Evolutionary conservation across 1,140 invertebrate genomes (phyloP).

Genomic region (Pomacea maculata): DNA sequence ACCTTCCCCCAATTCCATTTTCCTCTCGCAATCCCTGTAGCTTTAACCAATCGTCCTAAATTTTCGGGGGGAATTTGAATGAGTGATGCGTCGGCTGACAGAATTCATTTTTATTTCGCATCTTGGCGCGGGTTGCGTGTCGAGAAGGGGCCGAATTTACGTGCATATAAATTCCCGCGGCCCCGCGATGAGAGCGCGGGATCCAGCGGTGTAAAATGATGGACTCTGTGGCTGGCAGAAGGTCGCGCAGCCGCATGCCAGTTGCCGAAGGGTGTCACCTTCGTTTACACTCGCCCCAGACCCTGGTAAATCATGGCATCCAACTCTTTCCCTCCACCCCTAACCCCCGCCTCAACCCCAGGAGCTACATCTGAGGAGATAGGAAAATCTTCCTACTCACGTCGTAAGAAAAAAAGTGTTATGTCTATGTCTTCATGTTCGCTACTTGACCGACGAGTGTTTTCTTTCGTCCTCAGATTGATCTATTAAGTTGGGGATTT

Average conservation of each 20-base stretch:
- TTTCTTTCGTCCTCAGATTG: too few relatives aligned
- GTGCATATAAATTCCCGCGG: constrained; percentile 20
- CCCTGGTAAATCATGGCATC: constrained; percentile 11
- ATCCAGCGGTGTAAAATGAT: constrained; percentile 19
- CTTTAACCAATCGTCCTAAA: constrained; percentile 27
- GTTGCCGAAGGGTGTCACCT: constrained; percentile 9
- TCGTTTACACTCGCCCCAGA: constrained; percentile 11
- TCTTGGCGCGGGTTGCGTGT: constrained; percentile 18
- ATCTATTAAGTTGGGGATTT: too few relatives aligned
- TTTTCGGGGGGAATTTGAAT: constrained; percentile 24
- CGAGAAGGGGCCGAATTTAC: constrained; percentile 21
- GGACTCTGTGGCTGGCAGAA: constrained; percentile 12
- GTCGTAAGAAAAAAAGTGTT: too few relatives aligned
- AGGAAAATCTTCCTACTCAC: too few relatives aligned
- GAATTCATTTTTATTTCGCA: constrained; percentile 27
- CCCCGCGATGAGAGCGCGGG: constrained; percentile 10
- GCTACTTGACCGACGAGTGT: too few relatives aligned
- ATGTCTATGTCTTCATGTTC: too few relatives aligned
- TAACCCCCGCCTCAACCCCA: too few relatives aligned
- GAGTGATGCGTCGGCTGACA: constrained; percentile 24
- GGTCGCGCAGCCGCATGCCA: constrained; percentile 15
- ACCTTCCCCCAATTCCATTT: constrained; percentile 23
- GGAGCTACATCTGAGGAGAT: too few relatives aligned
- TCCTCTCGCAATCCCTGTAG: constrained; percentile 13
- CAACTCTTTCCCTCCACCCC: too few relatives aligned